Conservation (phyloP, 2,888 invertebrate species). For the Volucella zonaria region DNA sequence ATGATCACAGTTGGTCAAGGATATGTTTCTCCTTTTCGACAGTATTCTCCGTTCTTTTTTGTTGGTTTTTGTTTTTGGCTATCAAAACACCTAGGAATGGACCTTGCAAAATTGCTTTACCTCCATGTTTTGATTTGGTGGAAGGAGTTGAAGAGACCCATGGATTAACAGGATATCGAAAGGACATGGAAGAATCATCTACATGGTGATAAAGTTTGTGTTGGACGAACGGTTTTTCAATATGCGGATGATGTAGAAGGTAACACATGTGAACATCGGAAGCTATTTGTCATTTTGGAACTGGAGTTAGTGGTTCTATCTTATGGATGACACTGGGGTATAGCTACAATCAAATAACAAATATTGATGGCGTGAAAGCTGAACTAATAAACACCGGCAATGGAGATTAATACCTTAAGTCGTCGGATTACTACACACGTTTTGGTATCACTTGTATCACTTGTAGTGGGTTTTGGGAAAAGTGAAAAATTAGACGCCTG, state of each 20-base stretch:
- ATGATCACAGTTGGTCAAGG: slow-evolving; percentile 74
- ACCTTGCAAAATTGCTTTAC: slow-evolving; percentile 66
- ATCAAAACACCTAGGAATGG: slow-evolving; percentile 57
- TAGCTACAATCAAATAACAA: slow-evolving; percentile 49
- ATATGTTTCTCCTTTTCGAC: slow-evolving; percentile 48
- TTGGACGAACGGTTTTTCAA: slow-evolving; percentile 60
- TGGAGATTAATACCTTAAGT: slow-evolving; percentile 61
- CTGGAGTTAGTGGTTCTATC: slow-evolving; percentile 13
- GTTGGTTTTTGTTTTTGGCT: slow-evolving; percentile 2
- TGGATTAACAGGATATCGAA: slow-evolving; percentile 58
- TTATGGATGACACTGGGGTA: slow-evolving; percentile 22
- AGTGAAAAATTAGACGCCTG: too few relatives aligned
- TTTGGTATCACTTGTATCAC: too few relatives aligned
- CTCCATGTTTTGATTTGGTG: slow-evolving; percentile 21
- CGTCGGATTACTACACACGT: slow-evolving; percentile 19
- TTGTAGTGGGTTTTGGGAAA: background rate
- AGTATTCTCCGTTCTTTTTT: slow-evolving; percentile 28
- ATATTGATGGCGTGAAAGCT: slow-evolving; percentile 60
- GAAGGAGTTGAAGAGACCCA: slow-evolving; percentile 8
- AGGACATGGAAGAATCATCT: slow-evolving; percentile 34
- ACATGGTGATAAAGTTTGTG: slow-evolving; percentile 68
- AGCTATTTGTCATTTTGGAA: slow-evolving; percentile 67
- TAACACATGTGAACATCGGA: slow-evolving; percentile 69
- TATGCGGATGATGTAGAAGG: slow-evolving; percentile 60
- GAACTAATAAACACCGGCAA: slow-evolving; percentile 68